These are phyloP conservation scores for Hydrophis major DNA, from an alignment of 2,797 vertebrate genomes.

Conservation along the genomic window DNA sequence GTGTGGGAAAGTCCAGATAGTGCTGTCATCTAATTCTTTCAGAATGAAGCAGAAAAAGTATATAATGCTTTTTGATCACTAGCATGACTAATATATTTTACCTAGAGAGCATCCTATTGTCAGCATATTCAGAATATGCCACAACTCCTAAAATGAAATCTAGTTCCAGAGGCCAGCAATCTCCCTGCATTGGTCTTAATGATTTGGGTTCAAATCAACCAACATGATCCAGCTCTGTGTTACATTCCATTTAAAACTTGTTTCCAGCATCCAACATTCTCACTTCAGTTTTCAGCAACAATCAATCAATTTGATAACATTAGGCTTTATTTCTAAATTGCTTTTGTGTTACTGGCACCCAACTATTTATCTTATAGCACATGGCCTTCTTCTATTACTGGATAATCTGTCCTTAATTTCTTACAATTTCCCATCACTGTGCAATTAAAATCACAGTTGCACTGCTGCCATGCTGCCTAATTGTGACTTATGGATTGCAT, in stretches of 20 bases:
- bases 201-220: background rate
- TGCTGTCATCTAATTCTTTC: background rate
- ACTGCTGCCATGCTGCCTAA: background rate
- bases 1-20: background rate
- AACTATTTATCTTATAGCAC: background rate
- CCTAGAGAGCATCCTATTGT: background rate
- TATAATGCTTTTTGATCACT: background rate
- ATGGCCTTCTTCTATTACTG: background rate
- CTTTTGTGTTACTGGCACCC: background rate
- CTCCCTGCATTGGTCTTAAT: background rate
- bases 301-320: background rate
- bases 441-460: background rate
- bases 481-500: background rate
- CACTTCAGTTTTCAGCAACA: background rate
- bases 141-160: background rate
- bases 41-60: background rate
- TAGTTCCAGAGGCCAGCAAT: background rate
- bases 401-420: background rate
- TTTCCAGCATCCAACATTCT: background rate
- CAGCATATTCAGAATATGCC: background rate
- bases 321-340: background rate
- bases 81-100: background rate
- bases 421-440: background rate
- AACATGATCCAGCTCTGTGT: background rate
- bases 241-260: background rate